Percentiles rank a stretch among this genome's conserved stretches.
These are phyloP conservation scores for Norana najaformis DNA, from an alignment of 2,888 invertebrate genomes.

Conservation along the genomic window DNA sequence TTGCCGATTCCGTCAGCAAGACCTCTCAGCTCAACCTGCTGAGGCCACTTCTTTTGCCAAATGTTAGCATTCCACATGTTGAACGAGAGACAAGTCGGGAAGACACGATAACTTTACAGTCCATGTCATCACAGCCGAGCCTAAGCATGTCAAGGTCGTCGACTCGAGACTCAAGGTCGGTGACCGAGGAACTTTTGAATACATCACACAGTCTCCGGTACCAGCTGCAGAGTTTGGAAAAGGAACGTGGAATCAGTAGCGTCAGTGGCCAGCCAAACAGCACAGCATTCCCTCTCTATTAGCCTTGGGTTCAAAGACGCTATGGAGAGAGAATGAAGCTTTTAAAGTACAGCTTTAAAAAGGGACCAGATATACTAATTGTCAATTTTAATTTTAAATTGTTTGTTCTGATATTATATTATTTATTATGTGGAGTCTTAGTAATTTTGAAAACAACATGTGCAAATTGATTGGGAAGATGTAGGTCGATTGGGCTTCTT, in stretches of 20 bases:
- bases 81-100: background rate
- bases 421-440: background rate
- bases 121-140: background rate
- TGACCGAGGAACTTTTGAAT: constrained; percentile 26
- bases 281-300: constrained; percentile 10
- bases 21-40: background rate
- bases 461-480: background rate
- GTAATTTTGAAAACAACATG: background rate
- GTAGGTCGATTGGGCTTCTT: too few relatives aligned
- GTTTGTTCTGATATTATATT: background rate
- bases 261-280: background rate
- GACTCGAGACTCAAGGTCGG: background rate
- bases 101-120: background rate
- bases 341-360: background rate
- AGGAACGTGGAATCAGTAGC: background rate
- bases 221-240: constrained; percentile 27
- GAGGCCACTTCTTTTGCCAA: background rate
- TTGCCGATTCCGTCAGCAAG: constrained; percentile 15
- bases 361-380: too few relatives aligned
- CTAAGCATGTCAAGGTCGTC: constrained; percentile 19
- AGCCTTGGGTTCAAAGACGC: background rate
- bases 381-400: background rate
- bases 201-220: constrained; percentile 24
- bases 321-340: background rate
- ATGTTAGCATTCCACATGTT: background rate